Evolutionary conservation across 2,113 vertebrate genomes (phyloP).

Genomic region (Nothoprocta pentlandii): DNA sequence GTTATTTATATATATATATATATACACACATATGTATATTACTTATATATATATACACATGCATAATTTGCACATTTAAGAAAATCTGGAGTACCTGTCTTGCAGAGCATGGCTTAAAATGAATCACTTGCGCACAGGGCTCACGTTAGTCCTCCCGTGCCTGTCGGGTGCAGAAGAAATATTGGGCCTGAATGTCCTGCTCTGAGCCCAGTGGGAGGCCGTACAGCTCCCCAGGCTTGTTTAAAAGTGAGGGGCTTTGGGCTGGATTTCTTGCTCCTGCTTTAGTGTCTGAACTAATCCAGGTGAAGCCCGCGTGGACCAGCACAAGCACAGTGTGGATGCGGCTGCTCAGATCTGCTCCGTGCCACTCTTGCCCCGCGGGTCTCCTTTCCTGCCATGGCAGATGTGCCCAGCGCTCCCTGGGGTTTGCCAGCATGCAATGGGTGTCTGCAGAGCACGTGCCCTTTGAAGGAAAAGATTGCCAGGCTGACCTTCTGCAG

Average conservation of each 20-base stretch:
- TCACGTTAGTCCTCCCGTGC: rapidly evolving
- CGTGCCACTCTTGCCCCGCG: background rate
- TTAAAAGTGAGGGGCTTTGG: background rate
- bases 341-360: background rate
- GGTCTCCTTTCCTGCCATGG: background rate
- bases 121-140: rapidly evolving
- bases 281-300: background rate
- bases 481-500: background rate
- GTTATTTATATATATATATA: no score
- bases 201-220: background rate
- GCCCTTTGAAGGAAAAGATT: background rate
- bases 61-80: background rate
- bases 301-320: background rate
- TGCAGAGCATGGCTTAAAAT: background rate
- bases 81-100: background rate
- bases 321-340: background rate
- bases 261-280: background rate
- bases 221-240: background rate
- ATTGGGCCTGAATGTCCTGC: background rate
- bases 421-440: background rate
- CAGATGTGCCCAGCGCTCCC: no score
- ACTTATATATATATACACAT: no score
- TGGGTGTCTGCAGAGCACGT: background rate
- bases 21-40: no score
- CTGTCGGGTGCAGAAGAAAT: background rate